Conservation (phyloP, 2,888 invertebrate genomes). For the Galerucella nymphaeae region DNA sequence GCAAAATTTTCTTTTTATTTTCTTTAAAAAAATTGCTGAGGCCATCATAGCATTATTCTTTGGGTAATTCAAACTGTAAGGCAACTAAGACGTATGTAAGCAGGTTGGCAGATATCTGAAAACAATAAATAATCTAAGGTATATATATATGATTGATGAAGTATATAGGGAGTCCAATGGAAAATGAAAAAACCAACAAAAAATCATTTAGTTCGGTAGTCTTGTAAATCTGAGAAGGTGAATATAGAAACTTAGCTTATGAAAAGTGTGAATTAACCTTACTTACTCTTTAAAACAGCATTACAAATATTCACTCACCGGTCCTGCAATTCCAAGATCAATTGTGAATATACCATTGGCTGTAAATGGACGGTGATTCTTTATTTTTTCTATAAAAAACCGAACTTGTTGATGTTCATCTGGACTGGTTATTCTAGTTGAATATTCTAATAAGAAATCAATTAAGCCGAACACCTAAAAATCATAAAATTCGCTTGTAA, state of each 20-base stretch:
- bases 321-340: constrained; percentile 62
- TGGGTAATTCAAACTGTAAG: constrained; percentile 62
- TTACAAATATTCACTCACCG: constrained; percentile 53
- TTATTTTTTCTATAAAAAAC: constrained; percentile 62
- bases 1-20: too few relatives aligned
- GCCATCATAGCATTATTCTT: constrained; percentile 44
- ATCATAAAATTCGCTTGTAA: constrained; percentile 20
- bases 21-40: too few relatives aligned
- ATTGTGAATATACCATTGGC: constrained; percentile 62
- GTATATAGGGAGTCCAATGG: too few relatives aligned
- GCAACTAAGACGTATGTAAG: constrained; percentile 64
- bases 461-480: constrained; percentile 59
- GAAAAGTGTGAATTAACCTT: too few relatives aligned
- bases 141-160: not conserved
- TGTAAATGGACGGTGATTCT: constrained; percentile 59
- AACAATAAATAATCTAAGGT: not conserved
- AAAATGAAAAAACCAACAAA: too few relatives aligned
- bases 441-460: constrained; percentile 61
- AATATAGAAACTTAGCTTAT: too few relatives aligned
- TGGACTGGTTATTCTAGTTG: constrained; percentile 57
- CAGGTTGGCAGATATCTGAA: constrained; percentile 62
- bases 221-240: too few relatives aligned
- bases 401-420: constrained; percentile 63
- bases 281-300: too few relatives aligned
- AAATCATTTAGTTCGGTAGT: too few relatives aligned